A percentile compares a stretch with the other conserved stretches of the same genome.
These are phyloP conservation scores for Cosmopolites sordidus DNA, from an alignment of 2,888 invertebrate species.

Conservation along the genomic window DNA sequence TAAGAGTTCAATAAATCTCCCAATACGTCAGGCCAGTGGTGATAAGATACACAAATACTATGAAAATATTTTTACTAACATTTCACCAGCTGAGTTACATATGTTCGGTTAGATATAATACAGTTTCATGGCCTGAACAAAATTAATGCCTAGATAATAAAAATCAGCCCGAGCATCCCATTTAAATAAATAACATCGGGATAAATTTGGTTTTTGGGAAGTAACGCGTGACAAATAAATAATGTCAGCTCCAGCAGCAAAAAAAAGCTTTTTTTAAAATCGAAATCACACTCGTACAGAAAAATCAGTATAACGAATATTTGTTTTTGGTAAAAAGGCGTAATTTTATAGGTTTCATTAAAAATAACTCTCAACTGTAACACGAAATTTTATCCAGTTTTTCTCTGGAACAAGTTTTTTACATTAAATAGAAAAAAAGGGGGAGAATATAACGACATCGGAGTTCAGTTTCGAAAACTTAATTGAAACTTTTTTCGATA, in stretches of 20 bases:
- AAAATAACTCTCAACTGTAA: too few relatives aligned
- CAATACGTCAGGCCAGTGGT: neutral
- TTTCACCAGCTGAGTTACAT: conserved; percentile 25
- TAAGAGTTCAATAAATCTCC: too few relatives aligned
- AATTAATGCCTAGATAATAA: conserved; percentile 18
- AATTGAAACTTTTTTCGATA: neutral
- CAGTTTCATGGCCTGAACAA: conserved; percentile 12
- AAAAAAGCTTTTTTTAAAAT: neutral
- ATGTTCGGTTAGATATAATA: conserved; percentile 20
- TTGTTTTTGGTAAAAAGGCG: too few relatives aligned
- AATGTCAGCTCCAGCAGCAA: neutral
- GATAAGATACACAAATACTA: conserved; percentile 20
- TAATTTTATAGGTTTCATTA: too few relatives aligned
- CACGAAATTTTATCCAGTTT: neutral
- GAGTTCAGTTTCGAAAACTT: neutral
- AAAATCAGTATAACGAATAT: too few relatives aligned
- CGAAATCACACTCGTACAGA: too few relatives aligned
- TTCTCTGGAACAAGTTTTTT: neutral
- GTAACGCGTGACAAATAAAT: conserved; percentile 4
- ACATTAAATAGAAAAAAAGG: neutral
- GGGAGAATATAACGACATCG: neutral
- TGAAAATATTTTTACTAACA: conserved; percentile 22
- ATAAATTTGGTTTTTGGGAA: neutral
- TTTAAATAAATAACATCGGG: conserved; percentile 2
- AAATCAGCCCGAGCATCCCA: conserved; percentile 3